phyloP scores from a whole-genome alignment of 2,113 vertebrate species.

The Elgaria multicarinata region DNA sequence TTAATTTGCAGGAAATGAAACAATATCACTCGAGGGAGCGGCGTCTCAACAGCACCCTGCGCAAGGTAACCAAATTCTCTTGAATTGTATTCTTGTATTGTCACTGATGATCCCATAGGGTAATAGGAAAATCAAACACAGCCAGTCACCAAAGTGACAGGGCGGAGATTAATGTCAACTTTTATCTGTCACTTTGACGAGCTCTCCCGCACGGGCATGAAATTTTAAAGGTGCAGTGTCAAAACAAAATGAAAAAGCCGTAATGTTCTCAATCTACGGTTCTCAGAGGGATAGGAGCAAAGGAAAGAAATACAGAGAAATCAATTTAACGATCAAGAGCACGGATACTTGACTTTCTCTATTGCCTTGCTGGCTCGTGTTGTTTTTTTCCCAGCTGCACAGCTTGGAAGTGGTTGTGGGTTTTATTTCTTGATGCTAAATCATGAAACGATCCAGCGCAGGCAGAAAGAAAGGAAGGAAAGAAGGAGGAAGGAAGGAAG shows the following conservation, averaged over 20 bases:
- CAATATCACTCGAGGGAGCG: constrained; percentile 1
- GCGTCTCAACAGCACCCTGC: background rate
- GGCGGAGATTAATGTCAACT: constrained; percentile 47
- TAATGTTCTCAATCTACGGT: constrained; percentile 35
- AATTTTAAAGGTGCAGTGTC: constrained; percentile 49
- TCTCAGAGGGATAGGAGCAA: constrained; percentile 31
- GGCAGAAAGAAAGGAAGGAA: background rate
- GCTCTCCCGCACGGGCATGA: constrained; percentile 37
- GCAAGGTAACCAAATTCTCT: constrained; percentile 30
- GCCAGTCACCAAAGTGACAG: constrained; percentile 38
- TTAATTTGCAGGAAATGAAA: constrained; percentile 44
- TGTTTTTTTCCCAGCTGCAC: too few species aligned
- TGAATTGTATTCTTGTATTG: constrained; percentile 25
- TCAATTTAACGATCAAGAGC: constrained; percentile 39
- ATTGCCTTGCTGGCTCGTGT: background rate
- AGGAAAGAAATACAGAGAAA: constrained; percentile 29
- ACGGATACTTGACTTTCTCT: constrained; percentile 14
- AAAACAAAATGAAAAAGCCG: constrained; percentile 51
- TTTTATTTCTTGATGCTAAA: constrained; percentile 9
- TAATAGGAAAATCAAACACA: constrained; percentile 38
- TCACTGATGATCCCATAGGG: constrained; percentile 30
- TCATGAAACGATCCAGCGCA: background rate
- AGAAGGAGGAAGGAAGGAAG: background rate
- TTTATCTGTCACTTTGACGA: constrained; percentile 35
- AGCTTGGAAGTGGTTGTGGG: background rate